These are phyloP conservation scores for Gorsachius goisagi DNA, from an alignment of 2,113 vertebrate genomes.

Conservation along the genomic window DNA sequence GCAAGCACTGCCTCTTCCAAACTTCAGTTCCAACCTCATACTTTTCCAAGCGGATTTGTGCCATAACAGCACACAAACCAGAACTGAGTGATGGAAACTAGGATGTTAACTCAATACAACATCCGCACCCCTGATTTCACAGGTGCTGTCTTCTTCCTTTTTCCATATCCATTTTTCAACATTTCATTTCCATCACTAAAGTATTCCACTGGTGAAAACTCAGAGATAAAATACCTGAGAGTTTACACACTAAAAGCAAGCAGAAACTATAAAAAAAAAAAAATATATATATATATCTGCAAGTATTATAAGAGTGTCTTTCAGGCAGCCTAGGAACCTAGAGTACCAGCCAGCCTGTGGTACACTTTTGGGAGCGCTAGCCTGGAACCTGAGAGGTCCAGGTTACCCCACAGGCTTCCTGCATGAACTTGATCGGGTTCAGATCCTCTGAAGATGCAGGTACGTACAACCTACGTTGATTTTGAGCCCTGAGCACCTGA, in stretches of 20 bases:
- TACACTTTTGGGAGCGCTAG: not conserved
- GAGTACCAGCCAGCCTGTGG: not conserved
- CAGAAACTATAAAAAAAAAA: not conserved
- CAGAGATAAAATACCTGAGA: not conserved
- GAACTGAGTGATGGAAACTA: not conserved
- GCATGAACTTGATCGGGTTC: not conserved
- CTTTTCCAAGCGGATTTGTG: not conserved
- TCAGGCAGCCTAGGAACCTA: not conserved
- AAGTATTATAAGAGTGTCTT: accelerated
- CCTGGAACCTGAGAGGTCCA: not conserved
- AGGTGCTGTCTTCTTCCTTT: not conserved
- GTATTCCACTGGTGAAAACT: not conserved
- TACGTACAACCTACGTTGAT: not conserved
- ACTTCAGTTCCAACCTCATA: not conserved
- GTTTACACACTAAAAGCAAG: not conserved
- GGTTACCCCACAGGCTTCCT: not conserved
- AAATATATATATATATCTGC: not conserved
- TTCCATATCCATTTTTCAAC: not conserved
- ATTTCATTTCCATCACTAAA: not conserved
- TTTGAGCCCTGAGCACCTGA: not conserved
- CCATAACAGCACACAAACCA: not conserved
- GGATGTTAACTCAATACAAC: not conserved
- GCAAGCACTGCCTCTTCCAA: not conserved
- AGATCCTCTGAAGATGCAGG: not conserved
- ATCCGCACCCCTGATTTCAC: not conserved